A percentile compares a stretch with the other conserved stretches of the same genome.
Evolutionary conservation across 2,797 vertebrate species (phyloP).

Genomic region (Triplophysa bombifrons): DNA sequence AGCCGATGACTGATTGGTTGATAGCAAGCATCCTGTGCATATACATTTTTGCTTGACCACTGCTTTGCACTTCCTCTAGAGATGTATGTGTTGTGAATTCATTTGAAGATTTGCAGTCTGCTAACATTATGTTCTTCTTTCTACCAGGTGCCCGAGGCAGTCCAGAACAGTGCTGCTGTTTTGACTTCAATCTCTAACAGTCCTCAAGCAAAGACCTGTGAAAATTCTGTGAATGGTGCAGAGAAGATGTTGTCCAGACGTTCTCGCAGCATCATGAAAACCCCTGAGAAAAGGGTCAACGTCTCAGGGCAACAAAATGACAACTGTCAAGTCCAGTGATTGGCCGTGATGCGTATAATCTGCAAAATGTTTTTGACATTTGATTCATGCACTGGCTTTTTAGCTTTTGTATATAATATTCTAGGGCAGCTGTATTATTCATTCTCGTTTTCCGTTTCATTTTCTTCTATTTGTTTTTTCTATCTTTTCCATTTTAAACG

Average conservation of each 20-base stretch:
- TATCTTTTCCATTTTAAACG: constrained; percentile 6
- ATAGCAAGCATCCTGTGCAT: constrained; percentile 5
- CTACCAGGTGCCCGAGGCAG: constrained; percentile 55
- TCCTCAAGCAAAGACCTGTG: constrained; percentile 48
- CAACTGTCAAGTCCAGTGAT: constrained; percentile 85
- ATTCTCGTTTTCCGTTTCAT: not conserved
- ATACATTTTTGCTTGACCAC: constrained; percentile 1
- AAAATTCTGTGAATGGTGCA: constrained; percentile 45
- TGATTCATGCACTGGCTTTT: constrained; percentile 6
- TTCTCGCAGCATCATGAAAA: constrained; percentile 50
- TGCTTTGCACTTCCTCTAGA: not conserved
- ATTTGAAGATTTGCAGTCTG: constrained; percentile 9
- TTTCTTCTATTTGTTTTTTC: not conserved
- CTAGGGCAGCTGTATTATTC: not conserved
- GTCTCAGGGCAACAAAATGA: constrained; percentile 64
- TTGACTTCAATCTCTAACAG: constrained; percentile 58
- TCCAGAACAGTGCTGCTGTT: constrained; percentile 61
- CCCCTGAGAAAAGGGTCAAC: constrained; percentile 53
- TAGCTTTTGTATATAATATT: constrained; percentile 22
- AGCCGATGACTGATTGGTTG: constrained; percentile 8
- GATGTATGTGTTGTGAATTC: not conserved
- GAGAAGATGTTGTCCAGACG: constrained; percentile 44
- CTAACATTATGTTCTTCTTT: constrained; percentile 26
- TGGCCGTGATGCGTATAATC: not conserved
- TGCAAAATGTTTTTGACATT: not conserved